These are phyloP conservation scores for Sus cebifrons DNA, from an alignment of 2,797 vertebrate genomes.

Conservation along the genomic window DNA sequence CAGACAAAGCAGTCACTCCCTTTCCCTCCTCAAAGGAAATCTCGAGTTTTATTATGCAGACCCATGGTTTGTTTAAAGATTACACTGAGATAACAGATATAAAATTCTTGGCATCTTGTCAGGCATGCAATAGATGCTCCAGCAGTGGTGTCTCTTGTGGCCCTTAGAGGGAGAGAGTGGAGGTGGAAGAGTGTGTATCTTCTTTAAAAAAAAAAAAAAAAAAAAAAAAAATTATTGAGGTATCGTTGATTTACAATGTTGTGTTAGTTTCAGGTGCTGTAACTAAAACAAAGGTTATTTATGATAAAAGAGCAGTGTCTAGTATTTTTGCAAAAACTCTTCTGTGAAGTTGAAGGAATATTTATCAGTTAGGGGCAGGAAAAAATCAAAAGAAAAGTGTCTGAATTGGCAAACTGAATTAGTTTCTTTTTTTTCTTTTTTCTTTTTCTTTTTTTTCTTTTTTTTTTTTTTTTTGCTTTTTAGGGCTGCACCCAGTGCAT, in stretches of 20 bases:
- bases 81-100: background rate
- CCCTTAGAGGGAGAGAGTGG: background rate
- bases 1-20: background rate
- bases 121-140: background rate
- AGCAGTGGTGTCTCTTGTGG: background rate
- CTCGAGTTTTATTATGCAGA: background rate
- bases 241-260: no score
- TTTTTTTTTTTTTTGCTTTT: no score
- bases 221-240: no score
- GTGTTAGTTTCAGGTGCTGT: background rate
- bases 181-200: background rate
- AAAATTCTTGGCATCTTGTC: background rate
- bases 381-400: conserved; percentile 1
- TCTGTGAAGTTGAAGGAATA: background rate
- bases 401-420: background rate
- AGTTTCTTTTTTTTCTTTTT: background rate
- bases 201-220: no score
- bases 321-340: conserved; percentile 46
- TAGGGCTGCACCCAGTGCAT: no score
- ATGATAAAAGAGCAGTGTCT: background rate
- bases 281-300: background rate
- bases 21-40: background rate
- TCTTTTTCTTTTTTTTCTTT: background rate
- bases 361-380: background rate
- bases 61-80: background rate